phyloP scores from a whole-genome alignment of 2,888 invertebrate genomes.

The Tetanocera ferruginea region DNA sequence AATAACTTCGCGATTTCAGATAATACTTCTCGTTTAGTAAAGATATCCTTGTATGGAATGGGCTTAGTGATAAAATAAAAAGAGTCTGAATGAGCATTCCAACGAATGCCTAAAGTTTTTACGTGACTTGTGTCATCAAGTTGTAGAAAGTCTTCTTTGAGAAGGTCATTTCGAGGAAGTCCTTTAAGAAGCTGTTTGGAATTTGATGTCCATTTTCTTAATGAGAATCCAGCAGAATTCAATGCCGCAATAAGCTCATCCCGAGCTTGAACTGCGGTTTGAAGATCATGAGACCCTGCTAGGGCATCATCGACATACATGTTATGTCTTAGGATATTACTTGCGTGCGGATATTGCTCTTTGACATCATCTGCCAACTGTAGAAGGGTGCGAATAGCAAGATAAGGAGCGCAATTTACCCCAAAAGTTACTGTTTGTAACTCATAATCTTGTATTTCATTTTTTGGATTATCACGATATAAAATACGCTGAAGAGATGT shows the following conservation, averaged over 20 bases:
- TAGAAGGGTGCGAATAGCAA: too few species aligned
- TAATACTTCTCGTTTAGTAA: conserved; percentile 10
- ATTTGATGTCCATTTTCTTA: conserved; percentile 14
- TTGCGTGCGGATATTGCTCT: too few species aligned
- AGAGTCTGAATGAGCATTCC: not conserved
- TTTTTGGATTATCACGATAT: not conserved
- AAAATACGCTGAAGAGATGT: conserved; percentile 2
- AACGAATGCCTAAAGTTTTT: conserved; percentile 5
- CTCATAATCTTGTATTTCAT: not conserved
- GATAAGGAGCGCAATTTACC: not conserved
- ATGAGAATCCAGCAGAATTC: too few species aligned
- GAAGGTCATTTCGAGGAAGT: not conserved
- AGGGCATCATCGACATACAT: conserved; percentile 20
- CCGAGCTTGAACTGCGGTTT: not conserved
- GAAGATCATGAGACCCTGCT: not conserved
- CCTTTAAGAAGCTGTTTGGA: not conserved
- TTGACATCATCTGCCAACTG: too few species aligned
- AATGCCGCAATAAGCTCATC: conserved; percentile 5
- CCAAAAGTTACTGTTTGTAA: conserved; percentile 5
- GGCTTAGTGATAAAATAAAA: not conserved
- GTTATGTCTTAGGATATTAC: not conserved
- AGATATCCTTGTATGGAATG: not conserved
- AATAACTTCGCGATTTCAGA: not conserved
- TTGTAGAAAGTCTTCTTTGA: not conserved
- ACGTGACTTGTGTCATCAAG: not conserved